Conservation (phyloP, 2,113 vertebrate species). For the Bubo bubo region DNA sequence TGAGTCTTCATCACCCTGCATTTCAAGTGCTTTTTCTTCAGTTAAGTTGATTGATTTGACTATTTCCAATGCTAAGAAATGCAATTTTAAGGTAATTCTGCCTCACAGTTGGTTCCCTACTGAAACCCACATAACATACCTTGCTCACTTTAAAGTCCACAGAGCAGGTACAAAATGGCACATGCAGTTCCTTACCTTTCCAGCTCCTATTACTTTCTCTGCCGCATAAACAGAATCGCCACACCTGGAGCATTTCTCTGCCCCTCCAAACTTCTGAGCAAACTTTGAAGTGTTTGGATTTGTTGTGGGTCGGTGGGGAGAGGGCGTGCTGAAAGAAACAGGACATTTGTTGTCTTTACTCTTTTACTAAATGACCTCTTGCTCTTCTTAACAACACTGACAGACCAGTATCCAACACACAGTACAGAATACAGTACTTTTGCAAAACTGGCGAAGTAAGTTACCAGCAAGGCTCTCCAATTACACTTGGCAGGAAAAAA, state of each 20-base stretch:
- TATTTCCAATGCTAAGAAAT: background rate
- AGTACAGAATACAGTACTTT: background rate
- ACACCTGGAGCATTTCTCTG: slow-evolving; percentile 91
- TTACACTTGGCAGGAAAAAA: background rate
- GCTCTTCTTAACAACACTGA: background rate
- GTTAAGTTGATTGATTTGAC: background rate
- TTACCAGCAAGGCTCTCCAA: background rate
- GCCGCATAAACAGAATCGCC: slow-evolving; percentile 92
- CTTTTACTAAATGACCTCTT: background rate
- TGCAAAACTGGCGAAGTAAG: background rate
- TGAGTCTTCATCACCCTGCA: background rate
- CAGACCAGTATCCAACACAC: background rate
- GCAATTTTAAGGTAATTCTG: background rate
- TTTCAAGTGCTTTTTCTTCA: background rate
- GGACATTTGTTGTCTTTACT: background rate
- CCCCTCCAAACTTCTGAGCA: slow-evolving; percentile 90
- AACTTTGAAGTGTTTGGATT: slow-evolving; percentile 92
- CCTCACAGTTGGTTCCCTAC: background rate
- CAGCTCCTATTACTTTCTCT: slow-evolving; percentile 93
- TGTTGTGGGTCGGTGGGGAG: slow-evolving; percentile 85
- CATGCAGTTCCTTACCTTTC: slow-evolving; percentile 81
- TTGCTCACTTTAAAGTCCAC: background rate
- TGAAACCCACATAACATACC: background rate
- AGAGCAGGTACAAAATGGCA: background rate
- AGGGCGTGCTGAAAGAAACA: slow-evolving; percentile 59